Percentiles rank a stretch among this genome's conserved stretches.
phyloP scores from a whole-genome alignment of 2,888 invertebrate genomes.

The Meta bourneti region DNA sequence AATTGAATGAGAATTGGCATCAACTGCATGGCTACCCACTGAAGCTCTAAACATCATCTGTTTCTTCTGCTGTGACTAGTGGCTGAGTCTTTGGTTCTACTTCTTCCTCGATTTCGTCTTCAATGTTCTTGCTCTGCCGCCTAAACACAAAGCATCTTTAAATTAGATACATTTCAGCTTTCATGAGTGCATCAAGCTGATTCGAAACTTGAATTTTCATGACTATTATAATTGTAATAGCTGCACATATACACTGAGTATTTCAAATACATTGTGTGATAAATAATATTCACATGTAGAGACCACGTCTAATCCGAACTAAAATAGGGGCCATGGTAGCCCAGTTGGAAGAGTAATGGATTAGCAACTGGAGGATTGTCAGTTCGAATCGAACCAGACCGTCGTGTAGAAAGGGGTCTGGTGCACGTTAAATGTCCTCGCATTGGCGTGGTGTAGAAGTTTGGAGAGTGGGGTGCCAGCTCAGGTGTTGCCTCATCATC shows the following conservation, averaged over 20 bases:
- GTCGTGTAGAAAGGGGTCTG: no score
- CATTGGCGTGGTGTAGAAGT: no score
- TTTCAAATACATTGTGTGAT: background rate
- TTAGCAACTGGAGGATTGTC: no score
- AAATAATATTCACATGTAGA: no score
- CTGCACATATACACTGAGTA: background rate
- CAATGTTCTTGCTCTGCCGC: slow-evolving; percentile 32
- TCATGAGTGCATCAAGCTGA: background rate
- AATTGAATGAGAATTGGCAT: slow-evolving; percentile 16
- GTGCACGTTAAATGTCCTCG: no score
- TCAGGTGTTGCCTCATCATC: no score
- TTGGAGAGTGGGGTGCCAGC: no score
- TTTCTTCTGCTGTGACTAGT: slow-evolving; percentile 16
- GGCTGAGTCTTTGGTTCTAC: slow-evolving; percentile 41
- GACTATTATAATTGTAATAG: background rate
- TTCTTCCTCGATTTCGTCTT: slow-evolving; percentile 45
- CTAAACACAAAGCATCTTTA: slow-evolving; percentile 10
- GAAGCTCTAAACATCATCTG: slow-evolving; percentile 39
- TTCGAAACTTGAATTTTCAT: background rate
- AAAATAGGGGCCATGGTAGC: no score
- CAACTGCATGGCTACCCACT: slow-evolving; percentile 18
- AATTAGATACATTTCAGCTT: background rate
- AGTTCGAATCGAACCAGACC: no score
- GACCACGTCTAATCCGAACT: no score
- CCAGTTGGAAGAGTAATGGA: no score